Base-by-base conservation (phyloP, 2,113 vertebrate species). In the zebrafish (Danio rerio) region DNA sequence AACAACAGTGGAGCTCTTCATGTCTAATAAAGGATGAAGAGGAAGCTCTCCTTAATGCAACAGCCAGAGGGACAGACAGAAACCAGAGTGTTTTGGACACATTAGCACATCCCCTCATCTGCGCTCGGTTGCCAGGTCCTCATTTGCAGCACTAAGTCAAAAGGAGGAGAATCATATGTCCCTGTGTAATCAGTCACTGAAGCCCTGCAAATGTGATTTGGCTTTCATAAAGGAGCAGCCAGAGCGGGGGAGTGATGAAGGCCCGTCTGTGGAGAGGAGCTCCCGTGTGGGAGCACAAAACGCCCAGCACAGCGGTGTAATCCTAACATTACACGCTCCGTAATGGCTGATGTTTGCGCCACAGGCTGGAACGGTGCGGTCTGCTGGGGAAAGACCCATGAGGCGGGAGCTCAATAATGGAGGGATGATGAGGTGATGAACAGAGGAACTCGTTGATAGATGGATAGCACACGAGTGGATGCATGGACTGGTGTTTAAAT, bases 231-330 rank as follows among this genome's bases (percentile, higher is more conserved):
- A 69, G 50, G 59, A 47, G 40, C 52, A 71, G 56, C 65, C 75
- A 16, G 16, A 16, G 16, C 18, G 43, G 52, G 47, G 20, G 43
- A 77, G 49, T 15, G 53, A 47, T 69, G 71, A 58, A 63, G 21
- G 73, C 75, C 45, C 18, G 20, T 63, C 58, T 78, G 75, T 7
- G 75, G 43, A 63, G 59, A 73, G 50, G 43, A 45, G 66, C 18
- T 71, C 53, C 43, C 78, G 6, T n/a, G 8, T 81, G 65, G 78
- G 65, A 70, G 89, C 88, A 89, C 81, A 83, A 86, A 84, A 83
- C 86, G 83, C 86, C 84, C 89, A 89, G 89, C 89, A 89, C 83
- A 89, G 89, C 88, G 89, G 90, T 91, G 92, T 93, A 85, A 89
- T 90, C 77, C 75, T 85, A 52, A 81, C 45, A 73, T 61, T 70